Conservation (phyloP, 2,113 vertebrate genomes). For the Agapornis roseicollis region DNA sequence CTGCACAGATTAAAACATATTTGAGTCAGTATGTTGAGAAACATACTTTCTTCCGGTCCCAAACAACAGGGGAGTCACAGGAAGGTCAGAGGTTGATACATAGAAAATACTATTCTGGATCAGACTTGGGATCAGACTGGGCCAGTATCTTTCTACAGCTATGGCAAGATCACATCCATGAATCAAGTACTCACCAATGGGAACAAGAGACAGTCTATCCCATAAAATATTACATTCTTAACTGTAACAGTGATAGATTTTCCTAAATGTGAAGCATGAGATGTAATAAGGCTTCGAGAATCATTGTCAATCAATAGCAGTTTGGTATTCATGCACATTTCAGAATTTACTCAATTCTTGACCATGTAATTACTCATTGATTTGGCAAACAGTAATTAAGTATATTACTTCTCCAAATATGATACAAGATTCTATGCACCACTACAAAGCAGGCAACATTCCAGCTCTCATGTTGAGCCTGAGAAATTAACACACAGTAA, state of each 20-base stretch:
- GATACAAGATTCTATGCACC: background rate
- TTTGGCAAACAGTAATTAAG: slow-evolving; percentile 17
- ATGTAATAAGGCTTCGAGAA: background rate
- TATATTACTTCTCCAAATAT: background rate
- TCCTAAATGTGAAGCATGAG: background rate
- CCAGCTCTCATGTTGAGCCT: background rate
- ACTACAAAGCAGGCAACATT: background rate
- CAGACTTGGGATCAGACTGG: background rate
- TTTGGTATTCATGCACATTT: background rate
- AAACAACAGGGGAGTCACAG: background rate
- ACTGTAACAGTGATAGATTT: background rate
- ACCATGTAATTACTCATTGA: slow-evolving; percentile 1
- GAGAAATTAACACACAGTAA: background rate
- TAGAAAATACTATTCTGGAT: background rate
- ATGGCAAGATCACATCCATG: background rate
- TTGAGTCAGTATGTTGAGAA: background rate
- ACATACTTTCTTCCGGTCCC: background rate
- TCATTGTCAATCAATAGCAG: background rate
- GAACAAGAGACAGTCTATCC: background rate
- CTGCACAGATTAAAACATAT: background rate
- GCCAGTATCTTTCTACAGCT: background rate
- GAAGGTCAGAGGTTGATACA: background rate
- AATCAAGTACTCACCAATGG: background rate
- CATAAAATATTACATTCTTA: background rate
- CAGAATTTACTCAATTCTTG: background rate